Evolutionary conservation across 2,888 invertebrate genomes (phyloP).

Genomic region (Phyllotreta cruciferae): DNA sequence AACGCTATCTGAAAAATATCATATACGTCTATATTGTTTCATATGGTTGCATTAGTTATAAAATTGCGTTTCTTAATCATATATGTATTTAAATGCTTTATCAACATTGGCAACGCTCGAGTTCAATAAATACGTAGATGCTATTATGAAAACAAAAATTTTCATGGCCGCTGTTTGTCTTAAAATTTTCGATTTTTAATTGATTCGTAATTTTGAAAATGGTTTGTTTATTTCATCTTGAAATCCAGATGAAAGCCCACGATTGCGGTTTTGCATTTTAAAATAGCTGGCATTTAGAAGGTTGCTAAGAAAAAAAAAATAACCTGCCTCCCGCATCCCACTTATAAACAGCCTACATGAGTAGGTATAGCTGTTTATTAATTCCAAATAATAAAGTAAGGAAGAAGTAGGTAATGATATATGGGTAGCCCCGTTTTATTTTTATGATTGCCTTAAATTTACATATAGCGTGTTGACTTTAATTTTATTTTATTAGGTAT

Average conservation of each 20-base stretch:
- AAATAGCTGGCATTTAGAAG: slow-evolving; percentile 33
- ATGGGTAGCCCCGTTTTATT: slow-evolving; percentile 21
- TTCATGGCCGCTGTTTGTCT: no score
- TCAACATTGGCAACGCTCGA: not conserved
- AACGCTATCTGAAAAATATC: not conserved
- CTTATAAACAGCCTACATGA: slow-evolving; percentile 41
- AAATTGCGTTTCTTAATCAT: not conserved
- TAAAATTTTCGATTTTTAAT: no score
- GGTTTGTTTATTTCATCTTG: slow-evolving; percentile 34
- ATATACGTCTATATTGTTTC: no score
- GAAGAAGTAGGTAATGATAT: slow-evolving; percentile 35
- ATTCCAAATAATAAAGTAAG: slow-evolving; percentile 32
- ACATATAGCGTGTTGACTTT: no score
- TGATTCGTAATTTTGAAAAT: not conserved
- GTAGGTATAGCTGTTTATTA: slow-evolving; percentile 34
- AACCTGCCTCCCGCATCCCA: slow-evolving; percentile 45
- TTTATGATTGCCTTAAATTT: not conserved
- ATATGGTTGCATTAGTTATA: not conserved
- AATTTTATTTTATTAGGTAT: no score
- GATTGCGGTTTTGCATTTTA: slow-evolving; percentile 37
- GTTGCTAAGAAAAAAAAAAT: slow-evolving; percentile 38
- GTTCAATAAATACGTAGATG: slow-evolving; percentile 1
- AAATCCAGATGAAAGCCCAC: slow-evolving; percentile 39
- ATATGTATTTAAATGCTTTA: not conserved
- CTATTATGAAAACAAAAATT: no score